Conservation (phyloP, 2,888 invertebrate species). For the Lumbricus terrestris region DNA sequence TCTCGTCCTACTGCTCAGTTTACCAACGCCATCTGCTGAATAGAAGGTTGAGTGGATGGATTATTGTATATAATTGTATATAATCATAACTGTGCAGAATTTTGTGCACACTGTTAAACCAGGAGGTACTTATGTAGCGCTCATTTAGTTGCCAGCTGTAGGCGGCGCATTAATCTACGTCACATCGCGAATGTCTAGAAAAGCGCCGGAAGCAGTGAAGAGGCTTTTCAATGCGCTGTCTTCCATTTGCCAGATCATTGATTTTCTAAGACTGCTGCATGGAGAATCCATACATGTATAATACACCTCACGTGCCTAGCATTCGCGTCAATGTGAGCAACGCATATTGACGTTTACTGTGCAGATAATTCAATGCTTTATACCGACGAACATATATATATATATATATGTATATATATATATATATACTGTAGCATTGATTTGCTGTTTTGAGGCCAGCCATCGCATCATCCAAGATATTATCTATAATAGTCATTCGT, state of each 20-base stretch:
- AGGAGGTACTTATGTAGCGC: background rate
- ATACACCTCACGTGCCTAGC: background rate
- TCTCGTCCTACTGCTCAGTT: no score
- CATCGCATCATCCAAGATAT: background rate
- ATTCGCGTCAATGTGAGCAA: background rate
- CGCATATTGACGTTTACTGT: background rate
- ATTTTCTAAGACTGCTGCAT: background rate
- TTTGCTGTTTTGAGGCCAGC: background rate
- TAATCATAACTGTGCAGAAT: background rate
- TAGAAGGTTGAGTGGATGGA: no score
- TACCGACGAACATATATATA: no score
- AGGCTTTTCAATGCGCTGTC: background rate
- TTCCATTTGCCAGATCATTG: background rate
- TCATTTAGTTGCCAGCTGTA: background rate
- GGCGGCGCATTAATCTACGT: background rate
- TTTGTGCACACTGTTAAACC: background rate
- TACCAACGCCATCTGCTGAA: no score
- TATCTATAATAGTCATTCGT: background rate
- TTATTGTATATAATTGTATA: no score
- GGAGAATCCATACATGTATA: background rate
- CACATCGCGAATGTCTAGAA: background rate
- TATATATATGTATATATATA: no score
- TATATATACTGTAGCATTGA: no score
- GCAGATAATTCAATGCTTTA: background rate
- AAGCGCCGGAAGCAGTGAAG: background rate